Conservation (phyloP, 2,113 vertebrate species). For the Patagioenas fasciata region DNA sequence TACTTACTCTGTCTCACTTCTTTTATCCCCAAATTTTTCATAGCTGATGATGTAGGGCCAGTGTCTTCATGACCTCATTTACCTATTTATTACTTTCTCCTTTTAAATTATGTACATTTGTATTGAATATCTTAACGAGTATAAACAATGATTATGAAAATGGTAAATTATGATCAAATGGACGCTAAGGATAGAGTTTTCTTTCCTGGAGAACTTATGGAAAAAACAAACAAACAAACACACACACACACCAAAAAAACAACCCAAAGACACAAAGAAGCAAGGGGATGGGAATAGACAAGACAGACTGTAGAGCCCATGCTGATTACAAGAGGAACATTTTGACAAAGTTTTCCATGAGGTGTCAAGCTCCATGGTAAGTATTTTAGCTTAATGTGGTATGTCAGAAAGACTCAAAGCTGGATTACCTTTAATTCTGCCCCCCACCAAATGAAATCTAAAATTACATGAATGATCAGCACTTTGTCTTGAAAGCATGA, state of each 20-base stretch:
- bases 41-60: background rate
- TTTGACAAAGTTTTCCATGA: background rate
- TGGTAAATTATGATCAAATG: background rate
- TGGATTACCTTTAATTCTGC: background rate
- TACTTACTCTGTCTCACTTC: background rate
- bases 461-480: background rate
- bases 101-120: background rate
- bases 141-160: background rate
- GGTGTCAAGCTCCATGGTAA: background rate
- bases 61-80: background rate
- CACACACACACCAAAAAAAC: too few species aligned
- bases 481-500: background rate
- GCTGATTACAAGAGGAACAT: background rate
- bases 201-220: background rate
- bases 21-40: background rate
- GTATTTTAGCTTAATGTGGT: background rate
- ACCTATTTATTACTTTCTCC: background rate
- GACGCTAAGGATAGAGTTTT: background rate
- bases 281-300: background rate
- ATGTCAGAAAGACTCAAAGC: background rate
- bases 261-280: background rate
- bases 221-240: background rate
- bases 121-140: background rate
- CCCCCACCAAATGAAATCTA: background rate
- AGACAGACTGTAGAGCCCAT: background rate